Base-by-base conservation (phyloP, 2,888 invertebrate species). In the Hydropsyche betteni region DNA sequence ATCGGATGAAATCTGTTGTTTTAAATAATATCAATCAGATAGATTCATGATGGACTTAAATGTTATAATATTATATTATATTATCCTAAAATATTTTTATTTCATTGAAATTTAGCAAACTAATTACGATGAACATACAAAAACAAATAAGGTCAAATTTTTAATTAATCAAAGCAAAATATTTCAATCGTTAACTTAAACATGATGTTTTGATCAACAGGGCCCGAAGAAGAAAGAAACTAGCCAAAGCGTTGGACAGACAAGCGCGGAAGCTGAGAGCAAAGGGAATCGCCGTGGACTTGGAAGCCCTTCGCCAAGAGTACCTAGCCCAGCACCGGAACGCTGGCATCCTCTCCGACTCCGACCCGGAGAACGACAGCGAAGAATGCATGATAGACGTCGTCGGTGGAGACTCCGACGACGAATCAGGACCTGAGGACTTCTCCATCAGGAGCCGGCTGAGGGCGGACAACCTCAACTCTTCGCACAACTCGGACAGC, bases 241-340 rank as follows among this genome's bases (percentile, higher is more conserved):
- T 96, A 83, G 91, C 94, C 82, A 98, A 98, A 86, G 94, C 95
- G 79, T 89, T 97, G 81, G 96, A 97, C 84, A 89, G 96, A 74
- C 96, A 96, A 85, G 97, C 97, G 81, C 89, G 96, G 81, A 97
- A 98, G 84, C 89, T 98, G 77, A 92, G 96, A 75, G 94, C 94
- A 70, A 96, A 96, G 85, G 96, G 96, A 80, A 95, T 96, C 82
- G 91, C 94, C 16, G 96, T 96, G 33, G 95, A 96, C 84, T 85
- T 96, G 78, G 94, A 95, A 81, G 93, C 95, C 3, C 86, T 96
- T 71, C 92, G 94, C 81, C 89, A 93, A 68, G 96, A 96, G 84
- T 95, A 95, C 88, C 90, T 96, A 81, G 92, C 93, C 10, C 94
- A 94, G 84, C 91, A 92, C 81, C 89, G 92, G 80, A 89, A 90